Conservation (phyloP, 2,113 vertebrate species). For the Vanacampus margaritifer region DNA sequence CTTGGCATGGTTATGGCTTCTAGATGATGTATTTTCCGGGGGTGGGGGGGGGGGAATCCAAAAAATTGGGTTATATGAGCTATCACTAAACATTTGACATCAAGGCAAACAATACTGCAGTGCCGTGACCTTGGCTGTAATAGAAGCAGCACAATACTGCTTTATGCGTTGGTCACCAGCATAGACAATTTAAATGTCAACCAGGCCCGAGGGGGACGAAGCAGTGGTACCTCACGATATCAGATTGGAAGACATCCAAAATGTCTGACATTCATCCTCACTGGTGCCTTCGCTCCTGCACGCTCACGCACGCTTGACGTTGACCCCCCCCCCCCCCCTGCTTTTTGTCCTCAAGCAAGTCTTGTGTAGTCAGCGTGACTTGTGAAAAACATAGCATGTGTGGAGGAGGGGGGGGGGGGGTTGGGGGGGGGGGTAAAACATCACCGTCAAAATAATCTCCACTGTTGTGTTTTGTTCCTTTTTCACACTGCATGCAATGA, state of each 20-base stretch:
- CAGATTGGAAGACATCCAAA: conserved; percentile 45
- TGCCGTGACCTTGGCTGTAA: conserved; percentile 60
- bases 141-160: conserved; percentile 58
- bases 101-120: conserved; percentile 39
- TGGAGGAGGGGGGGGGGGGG: too few relatives aligned
- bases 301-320: conserved; percentile 17
- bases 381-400: neutral
- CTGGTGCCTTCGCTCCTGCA: conserved; percentile 15
- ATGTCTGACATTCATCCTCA: conserved; percentile 34
- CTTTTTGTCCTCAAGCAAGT: neutral
- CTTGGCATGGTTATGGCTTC: conserved; percentile 10
- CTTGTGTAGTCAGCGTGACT: conserved; percentile 1
- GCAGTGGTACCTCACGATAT: conserved; percentile 36
- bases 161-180: conserved; percentile 59
- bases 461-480: neutral
- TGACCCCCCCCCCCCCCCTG: too few relatives aligned
- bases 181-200: conserved; percentile 65
- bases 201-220: conserved; percentile 38
- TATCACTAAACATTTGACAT: conserved; percentile 44
- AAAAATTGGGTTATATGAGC: conserved; percentile 31
- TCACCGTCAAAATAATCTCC: neutral
- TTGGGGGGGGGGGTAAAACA: too few relatives aligned
- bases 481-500: too few relatives aligned
- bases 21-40: neutral
- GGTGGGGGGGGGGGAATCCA: neutral